These are phyloP conservation scores for Psettodes erumei DNA, from an alignment of 2,113 vertebrate genomes.

Conservation along the genomic window DNA sequence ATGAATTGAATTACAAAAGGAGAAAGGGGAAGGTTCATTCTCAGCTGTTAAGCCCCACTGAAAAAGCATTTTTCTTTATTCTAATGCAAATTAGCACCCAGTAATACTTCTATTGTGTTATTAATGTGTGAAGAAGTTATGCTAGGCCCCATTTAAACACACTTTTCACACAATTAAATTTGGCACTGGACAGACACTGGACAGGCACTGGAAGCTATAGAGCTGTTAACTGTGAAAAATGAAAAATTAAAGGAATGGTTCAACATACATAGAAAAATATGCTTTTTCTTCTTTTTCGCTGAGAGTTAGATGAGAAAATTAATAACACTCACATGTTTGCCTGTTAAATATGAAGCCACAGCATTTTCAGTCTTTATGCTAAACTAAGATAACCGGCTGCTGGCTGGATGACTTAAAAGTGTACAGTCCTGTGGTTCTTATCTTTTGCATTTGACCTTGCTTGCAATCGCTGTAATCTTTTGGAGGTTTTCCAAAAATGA, in stretches of 20 bases:
- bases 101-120: conserved; percentile 60
- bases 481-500: conserved; percentile 25
- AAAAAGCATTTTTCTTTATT: conserved; percentile 74
- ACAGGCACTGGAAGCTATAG: not conserved
- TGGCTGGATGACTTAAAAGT: not conserved
- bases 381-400: not conserved
- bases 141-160: conserved; percentile 35
- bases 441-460: not conserved
- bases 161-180: conserved; percentile 16
- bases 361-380: not conserved
- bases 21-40: conserved; percentile 63
- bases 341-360: not conserved
- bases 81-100: conserved; percentile 72
- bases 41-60: conserved; percentile 57
- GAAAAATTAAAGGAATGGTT: no score
- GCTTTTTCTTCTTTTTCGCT: no score
- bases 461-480: conserved; percentile 20
- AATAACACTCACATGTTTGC: not conserved
- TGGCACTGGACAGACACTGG: not conserved
- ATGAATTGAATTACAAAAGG: conserved; percentile 72
- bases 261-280: no score
- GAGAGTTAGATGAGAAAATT: not conserved
- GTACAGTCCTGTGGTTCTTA: not conserved
- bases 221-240: no score
- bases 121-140: conserved; percentile 58